Base-by-base conservation (phyloP, 2,797 vertebrate species). In the Cossypha polioptera region DNA sequence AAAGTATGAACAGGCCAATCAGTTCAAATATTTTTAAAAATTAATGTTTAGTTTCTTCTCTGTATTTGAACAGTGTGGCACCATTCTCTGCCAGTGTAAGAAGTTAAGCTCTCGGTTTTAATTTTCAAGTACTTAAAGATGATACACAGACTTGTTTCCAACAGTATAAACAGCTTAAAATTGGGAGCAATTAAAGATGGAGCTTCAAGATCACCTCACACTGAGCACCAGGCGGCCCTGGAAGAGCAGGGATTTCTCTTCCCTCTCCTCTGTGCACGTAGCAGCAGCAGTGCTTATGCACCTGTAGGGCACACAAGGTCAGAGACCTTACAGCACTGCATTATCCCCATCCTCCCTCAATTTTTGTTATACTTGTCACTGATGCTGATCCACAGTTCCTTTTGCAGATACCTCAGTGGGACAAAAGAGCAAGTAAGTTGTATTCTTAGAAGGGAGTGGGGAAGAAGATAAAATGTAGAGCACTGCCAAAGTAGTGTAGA, bases 51-150 rank as follows among this genome's bases (percentile, higher is more conserved):
- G 3, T 25, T 79, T 28, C 42, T 80, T 55, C 65, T 58, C 42
- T 48, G 36, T 28, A 47, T 47, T 86, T 76, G 7, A 71, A 45
- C 7, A 69, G 33, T 24, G 33, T 26, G 1, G 31, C 31, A 76
- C 26, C 42, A 45, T 50, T 28, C 58, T 71, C 62, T 8, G 14
- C 53, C 78, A 79, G 47, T 1, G 3, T 4, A 54, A 47, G 19
- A 78, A 86, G 65, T 53, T n/a, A 55, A 57, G 51, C 40, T 68
- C 58, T 72, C 51, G 8, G 17, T 5, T 61, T 36, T 8, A 54
- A 59, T 74, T 93, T 47, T 77, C 28, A 66, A 69, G 22, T 38
- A 82, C 72, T 86, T 79, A 58, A 72, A 87, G 61, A 61, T 11
- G 13, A 63, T n/a, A n/a, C 10, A 58, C 1, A 11, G 9, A 43